Evolutionary conservation across 2,797 vertebrate genomes (phyloP).

Genomic region (Strix occidentalis): DNA sequence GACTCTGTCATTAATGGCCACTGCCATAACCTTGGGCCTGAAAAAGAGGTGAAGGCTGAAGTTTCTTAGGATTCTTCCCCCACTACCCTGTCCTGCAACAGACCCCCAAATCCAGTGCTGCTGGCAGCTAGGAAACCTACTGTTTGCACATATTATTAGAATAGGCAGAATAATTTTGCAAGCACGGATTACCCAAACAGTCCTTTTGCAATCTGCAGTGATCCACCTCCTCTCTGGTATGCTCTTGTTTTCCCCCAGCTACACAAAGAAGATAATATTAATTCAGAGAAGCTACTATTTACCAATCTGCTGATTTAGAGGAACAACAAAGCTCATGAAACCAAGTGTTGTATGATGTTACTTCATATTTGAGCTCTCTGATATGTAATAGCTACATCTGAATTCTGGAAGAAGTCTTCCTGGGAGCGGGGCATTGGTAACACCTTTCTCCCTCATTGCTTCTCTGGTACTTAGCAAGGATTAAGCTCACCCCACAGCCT

Average conservation of each 20-base stretch:
- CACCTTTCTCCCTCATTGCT: background rate
- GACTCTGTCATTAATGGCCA: background rate
- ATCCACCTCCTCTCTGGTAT: background rate
- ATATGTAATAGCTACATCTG: background rate
- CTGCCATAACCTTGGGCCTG: fast-evolving
- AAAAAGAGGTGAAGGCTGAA: background rate
- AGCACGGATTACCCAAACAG: background rate
- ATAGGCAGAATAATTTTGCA: background rate
- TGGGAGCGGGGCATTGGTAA: background rate
- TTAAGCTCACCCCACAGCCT: background rate
- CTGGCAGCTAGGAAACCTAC: background rate
- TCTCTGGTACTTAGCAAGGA: background rate
- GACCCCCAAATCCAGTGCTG: background rate
- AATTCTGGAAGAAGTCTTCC: background rate
- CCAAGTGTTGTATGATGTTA: background rate
- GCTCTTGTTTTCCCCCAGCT: background rate
- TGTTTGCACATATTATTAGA: background rate
- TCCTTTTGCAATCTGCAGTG: background rate
- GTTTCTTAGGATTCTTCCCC: background rate
- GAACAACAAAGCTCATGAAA: background rate
- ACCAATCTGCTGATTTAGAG: background rate
- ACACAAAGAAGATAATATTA: background rate
- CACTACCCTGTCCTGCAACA: background rate
- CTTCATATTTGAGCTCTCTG: background rate
- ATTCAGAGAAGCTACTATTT: background rate